A percentile compares a stretch with the other conserved stretches of the same genome.
Evolutionary conservation across 2,797 vertebrate genomes (phyloP).

Genomic region (Anniella stebbinsi): DNA sequence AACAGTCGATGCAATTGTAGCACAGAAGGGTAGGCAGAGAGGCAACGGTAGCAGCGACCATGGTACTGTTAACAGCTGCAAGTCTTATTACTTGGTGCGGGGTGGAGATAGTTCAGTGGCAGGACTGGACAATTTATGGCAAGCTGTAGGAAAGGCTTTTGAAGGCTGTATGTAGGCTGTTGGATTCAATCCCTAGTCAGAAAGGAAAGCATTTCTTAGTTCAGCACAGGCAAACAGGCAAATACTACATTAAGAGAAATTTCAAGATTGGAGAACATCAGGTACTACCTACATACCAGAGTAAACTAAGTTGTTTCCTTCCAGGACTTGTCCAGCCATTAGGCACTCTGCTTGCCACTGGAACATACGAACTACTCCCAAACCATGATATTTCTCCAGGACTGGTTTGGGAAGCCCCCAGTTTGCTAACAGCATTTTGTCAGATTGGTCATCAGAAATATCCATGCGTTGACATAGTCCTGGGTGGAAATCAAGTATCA

Average conservation of each 20-base stretch:
- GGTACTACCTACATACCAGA: constrained; percentile 84
- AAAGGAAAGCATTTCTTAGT: background rate
- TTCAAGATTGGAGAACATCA: background rate
- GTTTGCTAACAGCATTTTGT: constrained; percentile 90
- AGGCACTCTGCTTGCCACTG: constrained; percentile 98
- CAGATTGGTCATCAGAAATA: constrained; percentile 81
- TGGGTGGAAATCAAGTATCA: constrained; percentile 67
- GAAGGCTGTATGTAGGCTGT: too few species aligned
- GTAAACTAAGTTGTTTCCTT: constrained; percentile 94
- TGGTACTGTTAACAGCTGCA: too few species aligned
- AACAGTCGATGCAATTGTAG: too few species aligned
- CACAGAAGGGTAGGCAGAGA: too few species aligned
- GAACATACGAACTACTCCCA: constrained; percentile 93
- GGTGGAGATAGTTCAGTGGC: too few species aligned
- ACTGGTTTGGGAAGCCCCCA: constrained; percentile 93
- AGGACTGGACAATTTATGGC: too few species aligned
- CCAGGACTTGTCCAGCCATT: constrained; percentile 88
- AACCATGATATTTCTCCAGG: constrained; percentile 88
- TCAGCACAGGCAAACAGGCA: background rate
- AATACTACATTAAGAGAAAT: background rate
- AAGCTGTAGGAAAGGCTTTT: too few species aligned
- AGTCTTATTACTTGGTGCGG: too few species aligned
- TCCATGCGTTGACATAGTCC: constrained; percentile 80
- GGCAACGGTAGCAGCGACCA: too few species aligned
- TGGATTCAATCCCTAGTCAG: too few species aligned